Conservation (phyloP, 2,888 invertebrate genomes). For the Parnassius mnemosyne region DNA sequence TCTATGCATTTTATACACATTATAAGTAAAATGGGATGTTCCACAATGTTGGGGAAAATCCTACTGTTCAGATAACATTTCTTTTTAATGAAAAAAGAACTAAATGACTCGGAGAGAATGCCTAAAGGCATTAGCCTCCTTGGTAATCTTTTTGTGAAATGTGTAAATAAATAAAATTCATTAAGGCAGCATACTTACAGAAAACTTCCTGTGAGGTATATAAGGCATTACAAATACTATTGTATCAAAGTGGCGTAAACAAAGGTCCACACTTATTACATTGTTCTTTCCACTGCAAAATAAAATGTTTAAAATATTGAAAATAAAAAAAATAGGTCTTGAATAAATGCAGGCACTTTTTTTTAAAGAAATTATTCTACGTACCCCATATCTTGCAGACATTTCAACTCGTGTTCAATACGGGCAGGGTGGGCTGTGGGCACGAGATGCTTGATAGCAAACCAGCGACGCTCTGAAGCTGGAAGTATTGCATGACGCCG, state of each 20-base stretch:
- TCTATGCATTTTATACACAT: too few relatives aligned
- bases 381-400: slow-evolving; percentile 89
- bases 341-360: slow-evolving; percentile 1
- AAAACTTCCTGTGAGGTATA: slow-evolving; percentile 89
- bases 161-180: too few relatives aligned
- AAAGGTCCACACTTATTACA: slow-evolving; percentile 89
- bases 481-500: slow-evolving; percentile 66
- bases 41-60: too few relatives aligned
- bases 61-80: too few relatives aligned
- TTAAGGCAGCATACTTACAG: slow-evolving; percentile 73
- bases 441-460: slow-evolving; percentile 92
- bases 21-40: too few relatives aligned
- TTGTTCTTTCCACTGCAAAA: slow-evolving; percentile 87
- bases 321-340: background rate
- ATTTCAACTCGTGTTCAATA: slow-evolving; percentile 89
- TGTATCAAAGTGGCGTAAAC: slow-evolving; percentile 87
- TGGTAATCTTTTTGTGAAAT: too few relatives aligned
- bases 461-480: slow-evolving; percentile 77
- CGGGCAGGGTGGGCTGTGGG: slow-evolving; percentile 92
- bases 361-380: background rate
- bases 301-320: slow-evolving; percentile 7
- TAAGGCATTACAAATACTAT: slow-evolving; percentile 95
- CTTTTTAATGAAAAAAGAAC: too few relatives aligned
- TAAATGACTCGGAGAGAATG: too few relatives aligned
- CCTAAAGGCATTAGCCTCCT: too few relatives aligned